phyloP scores from a whole-genome alignment of 2,888 invertebrate genomes.

The Amblyjoppa fuscipennis region DNA sequence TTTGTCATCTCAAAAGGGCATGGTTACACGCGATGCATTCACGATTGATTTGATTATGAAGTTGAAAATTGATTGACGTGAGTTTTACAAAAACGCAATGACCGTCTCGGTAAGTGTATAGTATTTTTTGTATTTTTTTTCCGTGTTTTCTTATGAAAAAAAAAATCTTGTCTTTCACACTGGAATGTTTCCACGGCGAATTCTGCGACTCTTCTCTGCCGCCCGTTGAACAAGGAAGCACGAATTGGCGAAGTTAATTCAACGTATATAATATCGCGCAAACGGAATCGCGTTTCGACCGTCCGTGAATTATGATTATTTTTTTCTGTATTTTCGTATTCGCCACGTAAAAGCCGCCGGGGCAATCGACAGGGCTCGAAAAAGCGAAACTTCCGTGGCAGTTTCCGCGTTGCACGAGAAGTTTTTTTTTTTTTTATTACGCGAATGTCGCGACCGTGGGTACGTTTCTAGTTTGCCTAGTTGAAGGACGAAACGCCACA shows the following conservation, averaged over 20 bases:
- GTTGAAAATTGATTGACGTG: conserved; percentile 46
- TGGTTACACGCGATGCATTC: conserved; percentile 34
- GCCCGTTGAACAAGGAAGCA: conserved; percentile 9
- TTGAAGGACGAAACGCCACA: neutral
- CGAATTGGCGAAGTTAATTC: neutral
- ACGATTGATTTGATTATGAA: conserved; percentile 60
- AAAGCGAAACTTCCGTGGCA: neutral
- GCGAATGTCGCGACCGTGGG: neutral
- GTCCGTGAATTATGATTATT: neutral
- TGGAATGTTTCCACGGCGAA: conserved; percentile 25
- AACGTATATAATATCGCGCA: neutral
- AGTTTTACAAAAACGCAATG: conserved; percentile 27
- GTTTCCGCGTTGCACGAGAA: neutral
- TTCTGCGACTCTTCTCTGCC: neutral
- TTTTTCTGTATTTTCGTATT: neutral
- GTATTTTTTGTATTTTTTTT: neutral
- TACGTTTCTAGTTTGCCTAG: neutral
- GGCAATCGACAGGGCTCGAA: neutral
- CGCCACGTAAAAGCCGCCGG: neutral
- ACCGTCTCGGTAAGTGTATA: conserved; percentile 14
- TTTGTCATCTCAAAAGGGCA: conserved; percentile 22
- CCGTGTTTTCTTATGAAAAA: neutral
- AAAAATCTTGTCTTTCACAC: neutral
- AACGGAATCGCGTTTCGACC: neutral
- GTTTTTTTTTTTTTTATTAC: neutral